Percentiles rank a stretch among this genome's conserved stretches.
Conservation (phyloP, 2,797 vertebrate species). For the Nannoperca australis region DNA sequence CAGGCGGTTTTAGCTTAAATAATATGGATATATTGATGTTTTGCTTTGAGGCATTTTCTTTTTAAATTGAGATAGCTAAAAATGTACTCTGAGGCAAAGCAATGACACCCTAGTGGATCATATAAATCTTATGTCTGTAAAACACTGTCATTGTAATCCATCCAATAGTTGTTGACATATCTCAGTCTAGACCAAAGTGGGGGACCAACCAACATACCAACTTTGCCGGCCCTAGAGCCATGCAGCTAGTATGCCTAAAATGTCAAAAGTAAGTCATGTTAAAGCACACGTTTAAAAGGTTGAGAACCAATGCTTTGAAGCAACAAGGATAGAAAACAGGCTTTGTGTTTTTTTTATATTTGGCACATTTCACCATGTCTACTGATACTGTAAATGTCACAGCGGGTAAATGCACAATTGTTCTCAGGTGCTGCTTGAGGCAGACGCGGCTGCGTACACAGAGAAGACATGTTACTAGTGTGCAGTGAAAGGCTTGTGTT, state of each 20-base stretch:
- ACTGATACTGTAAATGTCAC: no score
- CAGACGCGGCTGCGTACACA: no score
- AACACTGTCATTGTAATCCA: neutral
- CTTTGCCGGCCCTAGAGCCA: neutral
- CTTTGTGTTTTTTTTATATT: no score
- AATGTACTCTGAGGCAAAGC: neutral
- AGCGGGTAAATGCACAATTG: no score
- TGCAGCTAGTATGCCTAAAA: neutral
- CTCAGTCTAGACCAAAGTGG: neutral
- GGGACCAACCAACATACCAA: neutral
- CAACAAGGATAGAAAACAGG: no score
- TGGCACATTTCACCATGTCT: no score
- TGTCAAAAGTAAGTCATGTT: no score
- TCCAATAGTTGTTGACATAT: neutral
- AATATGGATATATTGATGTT: conserved; percentile 32
- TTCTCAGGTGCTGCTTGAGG: no score
- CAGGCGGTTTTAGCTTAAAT: conserved; percentile 19
- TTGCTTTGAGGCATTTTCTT: neutral
- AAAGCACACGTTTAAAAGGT: no score
- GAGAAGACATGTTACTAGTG: no score
- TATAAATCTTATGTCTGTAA: neutral
- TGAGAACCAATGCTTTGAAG: no score
- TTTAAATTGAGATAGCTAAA: conserved; percentile 7
- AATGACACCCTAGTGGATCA: neutral
- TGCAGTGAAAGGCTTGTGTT: no score